A percentile compares a stretch with the other conserved stretches of the same genome.
These are phyloP conservation scores for Callyntrura sp. DNA, from an alignment of 2,888 invertebrate genomes.

Conservation along the genomic window DNA sequence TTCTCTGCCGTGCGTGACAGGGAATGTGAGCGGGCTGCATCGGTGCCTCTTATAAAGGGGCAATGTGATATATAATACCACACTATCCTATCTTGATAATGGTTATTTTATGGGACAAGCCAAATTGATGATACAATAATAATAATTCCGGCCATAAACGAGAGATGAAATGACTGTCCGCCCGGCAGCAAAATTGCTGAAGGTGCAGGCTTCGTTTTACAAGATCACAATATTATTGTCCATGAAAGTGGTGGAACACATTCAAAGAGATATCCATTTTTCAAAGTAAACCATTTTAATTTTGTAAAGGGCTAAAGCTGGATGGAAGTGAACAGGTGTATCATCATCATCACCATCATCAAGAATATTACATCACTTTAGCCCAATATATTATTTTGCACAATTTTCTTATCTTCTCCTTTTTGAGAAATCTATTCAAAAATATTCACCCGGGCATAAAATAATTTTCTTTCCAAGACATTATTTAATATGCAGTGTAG, in stretches of 20 bases:
- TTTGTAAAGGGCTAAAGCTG: background rate
- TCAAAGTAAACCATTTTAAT: background rate
- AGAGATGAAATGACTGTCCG: no score
- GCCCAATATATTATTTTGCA: background rate
- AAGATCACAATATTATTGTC: background rate
- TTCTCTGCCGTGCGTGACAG: no score
- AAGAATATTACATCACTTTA: background rate
- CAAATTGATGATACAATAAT: no score
- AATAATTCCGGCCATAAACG: background rate
- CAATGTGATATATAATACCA: no score
- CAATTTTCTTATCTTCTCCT: background rate
- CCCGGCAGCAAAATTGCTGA: no score
- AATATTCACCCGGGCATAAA: background rate
- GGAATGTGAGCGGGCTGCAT: no score
- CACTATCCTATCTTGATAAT: no score
- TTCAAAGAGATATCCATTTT: background rate
- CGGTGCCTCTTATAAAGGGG: no score
- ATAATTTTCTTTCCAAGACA: background rate
- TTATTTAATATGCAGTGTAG: background rate
- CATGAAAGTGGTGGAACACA: background rate
- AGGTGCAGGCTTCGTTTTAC: no score
- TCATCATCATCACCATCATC: conserved; percentile 20
- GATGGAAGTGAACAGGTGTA: conserved; percentile 45
- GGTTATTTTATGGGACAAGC: no score
- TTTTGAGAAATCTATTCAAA: background rate